These are phyloP conservation scores for Gopherus evgoodei DNA, from an alignment of 2,113 vertebrate genomes.

Conservation along the genomic window DNA sequence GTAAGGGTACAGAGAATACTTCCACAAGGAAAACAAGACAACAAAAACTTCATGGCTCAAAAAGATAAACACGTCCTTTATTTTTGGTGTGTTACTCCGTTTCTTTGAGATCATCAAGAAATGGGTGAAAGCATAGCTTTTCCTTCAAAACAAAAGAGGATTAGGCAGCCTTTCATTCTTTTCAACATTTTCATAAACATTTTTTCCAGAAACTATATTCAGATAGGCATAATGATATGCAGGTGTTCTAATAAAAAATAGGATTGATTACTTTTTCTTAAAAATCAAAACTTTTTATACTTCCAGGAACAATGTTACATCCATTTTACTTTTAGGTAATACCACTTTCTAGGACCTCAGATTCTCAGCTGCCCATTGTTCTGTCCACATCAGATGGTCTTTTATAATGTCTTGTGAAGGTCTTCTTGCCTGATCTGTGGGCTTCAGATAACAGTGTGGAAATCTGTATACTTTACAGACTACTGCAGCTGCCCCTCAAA, in stretches of 20 bases:
- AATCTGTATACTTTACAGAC: too few relatives aligned
- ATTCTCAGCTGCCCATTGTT: background rate
- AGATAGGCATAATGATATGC: background rate
- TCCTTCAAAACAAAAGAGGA: background rate
- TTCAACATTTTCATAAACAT: background rate
- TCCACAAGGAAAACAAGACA: background rate
- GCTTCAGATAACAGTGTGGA: too few relatives aligned
- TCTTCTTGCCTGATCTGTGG: background rate
- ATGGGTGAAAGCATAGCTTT: background rate
- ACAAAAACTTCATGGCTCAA: background rate
- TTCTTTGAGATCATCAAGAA: background rate
- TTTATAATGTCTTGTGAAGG: background rate
- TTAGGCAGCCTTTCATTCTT: accelerated
- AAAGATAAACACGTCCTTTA: background rate
- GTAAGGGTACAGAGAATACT: background rate
- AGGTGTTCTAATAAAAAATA: background rate
- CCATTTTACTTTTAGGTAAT: background rate
- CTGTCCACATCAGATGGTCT: background rate
- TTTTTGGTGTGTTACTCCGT: background rate
- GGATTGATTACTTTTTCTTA: background rate
- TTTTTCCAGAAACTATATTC: background rate
- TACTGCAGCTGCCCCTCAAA: too few relatives aligned
- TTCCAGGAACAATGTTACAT: background rate
- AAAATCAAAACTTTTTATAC: background rate
- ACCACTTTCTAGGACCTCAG: background rate